Base-by-base conservation (phyloP, 2,113 vertebrate genomes). In the Nothobranchius kuhntae region DNA sequence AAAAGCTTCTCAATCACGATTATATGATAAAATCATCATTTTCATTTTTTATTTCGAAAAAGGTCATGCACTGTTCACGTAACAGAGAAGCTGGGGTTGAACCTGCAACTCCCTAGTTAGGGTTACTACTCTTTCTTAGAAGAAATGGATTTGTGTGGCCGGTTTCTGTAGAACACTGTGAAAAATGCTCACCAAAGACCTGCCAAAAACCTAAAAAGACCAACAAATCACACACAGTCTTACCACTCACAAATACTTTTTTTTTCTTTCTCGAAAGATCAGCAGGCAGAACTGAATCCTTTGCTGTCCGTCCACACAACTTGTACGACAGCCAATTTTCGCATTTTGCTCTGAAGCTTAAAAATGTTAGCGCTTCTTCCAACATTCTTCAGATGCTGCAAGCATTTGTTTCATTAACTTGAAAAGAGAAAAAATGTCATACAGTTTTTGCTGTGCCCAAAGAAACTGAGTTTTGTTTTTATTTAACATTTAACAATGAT, bases 271-370 rank as follows among this genome's bases (percentile, higher is more conserved):
- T 67, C 0, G 13, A 54, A 24, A 53, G 17, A 46, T 50, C 53
- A 3, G 30, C 11, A 44, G 26, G 36, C 13, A 26, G 35, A 36
- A 58, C 45, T 13, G 35, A 40, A 58, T 50, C 36, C 57, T n/a
- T 44, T 42, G 13, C 46, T 58, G 9, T 51, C n/a, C 54, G 24
- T 58, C 65, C 65, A 58, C 54, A 3, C 46, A 26, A 10, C 8
- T 47, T 58, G 54, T 51, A 57, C 40, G 10, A 26, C 38, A 45
- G 54, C 54, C 45, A 67, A 67, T 30, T 15, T 51, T 48, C 30
- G 46, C 54, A 54, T 69, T 58, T 4, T 58, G 60, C 44, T 46
- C 26, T 11, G 44, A 52, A 61, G 69, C 56, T 45, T 30, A 15
- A n/a, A 52, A 21, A 15, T 26, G 1, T 17, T 57, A 40, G 30